A percentile compares a stretch with the other conserved stretches of the same genome.
Conservation (phyloP, 2,888 invertebrate genomes). For the Andrena trimmerana region DNA sequence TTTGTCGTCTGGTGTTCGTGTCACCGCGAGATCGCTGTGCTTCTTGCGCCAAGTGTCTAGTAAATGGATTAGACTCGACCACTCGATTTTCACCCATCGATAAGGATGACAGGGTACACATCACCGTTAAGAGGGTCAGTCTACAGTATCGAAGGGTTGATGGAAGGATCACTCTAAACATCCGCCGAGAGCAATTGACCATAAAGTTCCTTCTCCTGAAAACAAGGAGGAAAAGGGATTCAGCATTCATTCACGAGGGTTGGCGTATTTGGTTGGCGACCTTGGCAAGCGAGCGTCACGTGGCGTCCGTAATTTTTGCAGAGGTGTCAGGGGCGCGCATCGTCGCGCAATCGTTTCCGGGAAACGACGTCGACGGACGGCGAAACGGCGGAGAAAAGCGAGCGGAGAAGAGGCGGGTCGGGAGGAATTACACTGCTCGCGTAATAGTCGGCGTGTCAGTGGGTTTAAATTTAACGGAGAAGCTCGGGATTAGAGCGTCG, state of each 20-base stretch:
- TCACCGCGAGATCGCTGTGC: not conserved
- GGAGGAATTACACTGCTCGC: slow-evolving; percentile 60
- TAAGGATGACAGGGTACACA: too few relatives aligned
- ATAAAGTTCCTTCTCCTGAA: not conserved
- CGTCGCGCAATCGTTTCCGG: slow-evolving; percentile 63
- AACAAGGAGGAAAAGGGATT: not conserved
- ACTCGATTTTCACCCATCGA: not conserved
- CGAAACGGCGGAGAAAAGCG: slow-evolving; percentile 4
- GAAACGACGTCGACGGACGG: slow-evolving; percentile 41
- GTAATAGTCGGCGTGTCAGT: slow-evolving; percentile 68
- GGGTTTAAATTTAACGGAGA: slow-evolving; percentile 69
- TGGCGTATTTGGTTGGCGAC: slow-evolving; percentile 35
- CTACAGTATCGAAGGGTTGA: too few relatives aligned
- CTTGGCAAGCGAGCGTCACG: slow-evolving; percentile 52
- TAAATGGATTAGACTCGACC: not conserved
- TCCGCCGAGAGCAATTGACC: not conserved
- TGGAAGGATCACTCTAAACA: not conserved
- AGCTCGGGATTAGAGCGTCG: slow-evolving; percentile 57
- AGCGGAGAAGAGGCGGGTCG: not conserved
- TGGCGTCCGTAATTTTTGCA: slow-evolving; percentile 49
- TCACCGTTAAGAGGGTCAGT: too few relatives aligned
- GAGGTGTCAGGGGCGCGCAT: slow-evolving; percentile 43
- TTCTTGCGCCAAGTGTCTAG: not conserved
- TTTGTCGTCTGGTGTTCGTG: not conserved
- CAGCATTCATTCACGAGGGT: not conserved